Evolutionary conservation across 2,888 invertebrate genomes (phyloP).

Genomic region (Drosophila nigritarsus): DNA sequence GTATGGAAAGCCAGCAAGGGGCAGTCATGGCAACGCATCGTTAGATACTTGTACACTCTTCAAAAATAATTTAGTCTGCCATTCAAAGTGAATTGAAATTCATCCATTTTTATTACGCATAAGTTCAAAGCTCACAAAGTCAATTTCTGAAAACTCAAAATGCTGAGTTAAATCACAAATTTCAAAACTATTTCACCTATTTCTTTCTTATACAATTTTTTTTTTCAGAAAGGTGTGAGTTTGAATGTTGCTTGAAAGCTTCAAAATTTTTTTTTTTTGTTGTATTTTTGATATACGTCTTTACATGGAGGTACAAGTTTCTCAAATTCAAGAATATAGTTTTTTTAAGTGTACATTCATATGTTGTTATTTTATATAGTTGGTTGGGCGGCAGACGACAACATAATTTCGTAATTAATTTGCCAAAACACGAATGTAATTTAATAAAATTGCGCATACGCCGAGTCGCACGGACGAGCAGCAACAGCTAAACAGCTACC

Average conservation of each 20-base stretch:
- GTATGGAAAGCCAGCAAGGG: constrained; percentile 43
- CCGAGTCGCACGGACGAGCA: constrained; percentile 48
- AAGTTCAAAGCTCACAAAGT: neutral
- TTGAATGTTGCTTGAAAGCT: neutral
- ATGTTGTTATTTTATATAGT: constrained; percentile 45
- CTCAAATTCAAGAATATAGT: too few species aligned
- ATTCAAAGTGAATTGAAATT: neutral
- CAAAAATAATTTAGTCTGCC: neutral
- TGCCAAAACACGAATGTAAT: constrained; percentile 82
- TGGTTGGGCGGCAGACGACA: constrained; percentile 72
- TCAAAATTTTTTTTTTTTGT: neutral
- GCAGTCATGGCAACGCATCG: constrained; percentile 28
- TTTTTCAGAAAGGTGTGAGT: too few species aligned
- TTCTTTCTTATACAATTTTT: neutral
- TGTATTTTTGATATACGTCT: neutral
- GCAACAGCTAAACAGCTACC: constrained; percentile 14
- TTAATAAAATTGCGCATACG: constrained; percentile 81
- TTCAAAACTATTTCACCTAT: neutral
- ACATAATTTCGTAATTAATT: constrained; percentile 82
- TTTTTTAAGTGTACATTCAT: constrained; percentile 2
- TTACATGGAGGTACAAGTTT: neutral
- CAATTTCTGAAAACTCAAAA: neutral
- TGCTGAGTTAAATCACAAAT: neutral
- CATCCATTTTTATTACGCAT: neutral
- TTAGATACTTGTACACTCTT: constrained; percentile 2